Base-by-base conservation (phyloP, 1,140 invertebrate species). In the Drosophila lacertosa region DNA sequence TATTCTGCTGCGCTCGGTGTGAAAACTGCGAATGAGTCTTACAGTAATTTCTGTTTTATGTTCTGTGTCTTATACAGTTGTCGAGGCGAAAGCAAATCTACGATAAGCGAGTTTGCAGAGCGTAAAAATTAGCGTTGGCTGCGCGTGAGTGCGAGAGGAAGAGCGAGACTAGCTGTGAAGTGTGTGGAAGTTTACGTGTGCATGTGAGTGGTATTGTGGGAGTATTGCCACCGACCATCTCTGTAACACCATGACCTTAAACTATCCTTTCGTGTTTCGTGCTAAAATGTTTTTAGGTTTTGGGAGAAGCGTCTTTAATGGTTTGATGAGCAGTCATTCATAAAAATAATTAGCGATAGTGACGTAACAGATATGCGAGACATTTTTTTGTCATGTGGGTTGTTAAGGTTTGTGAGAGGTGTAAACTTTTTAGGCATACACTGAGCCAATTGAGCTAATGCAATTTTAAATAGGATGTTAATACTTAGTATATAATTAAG, bases 31-130 rank as follows among this genome's bases (percentile, higher is more conserved):
- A 84, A 76, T 86, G 80, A 53, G 70, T 47, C 45, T 45, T 66
- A 50, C 54, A 67, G 39, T 63, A 40, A 63, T 69, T 59, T 76
- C 64, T 73, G 63, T 76, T 76, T 66, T 16, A 53, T 55, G 50
- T 79, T 84, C 72, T 66, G 59, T 51, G 57, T 65, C 72, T 79
- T 64, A 72, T 60, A 40, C 44, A 58, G 63, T 51, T 24, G 59
- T 63, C 44, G 75, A 73, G 75, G 73, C 77, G 15, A 84, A 84
- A 64, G 80, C 77, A 84, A 84, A 83, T 84, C 69, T 83, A 40
- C 82, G 79, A 83, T 83, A 83, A 78, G 55, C 62, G 71, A 48
- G 62, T 83, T 77, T 63, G 58, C 66, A 40, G 74, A 83, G 71
- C 55, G 66, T 33, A 40, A 71, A 48, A 74, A 72, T 65, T 66